phyloP scores from a whole-genome alignment of 2,797 vertebrate species.

The Sebastes hopkinsi region DNA sequence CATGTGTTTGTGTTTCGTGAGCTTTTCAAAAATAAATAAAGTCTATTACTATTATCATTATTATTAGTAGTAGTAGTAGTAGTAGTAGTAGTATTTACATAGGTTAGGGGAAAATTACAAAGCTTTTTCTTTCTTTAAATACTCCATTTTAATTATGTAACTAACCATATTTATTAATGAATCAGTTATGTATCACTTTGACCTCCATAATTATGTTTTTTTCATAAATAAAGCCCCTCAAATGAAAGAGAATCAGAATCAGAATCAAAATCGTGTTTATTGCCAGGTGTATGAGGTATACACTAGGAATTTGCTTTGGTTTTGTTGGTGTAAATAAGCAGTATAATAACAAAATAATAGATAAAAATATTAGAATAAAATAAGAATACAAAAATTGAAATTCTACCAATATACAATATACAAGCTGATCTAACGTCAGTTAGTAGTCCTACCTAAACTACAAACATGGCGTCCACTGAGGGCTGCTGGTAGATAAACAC shows the following conservation, averaged over 20 bases:
- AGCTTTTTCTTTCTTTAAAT: neutral
- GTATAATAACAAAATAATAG: no score
- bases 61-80: neutral
- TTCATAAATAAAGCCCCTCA: neutral
- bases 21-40: no score
- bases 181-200: neutral
- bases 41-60: no score
- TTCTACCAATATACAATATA: no score
- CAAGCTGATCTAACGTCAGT: neutral
- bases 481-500: neutral
- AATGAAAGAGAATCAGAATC: no score
- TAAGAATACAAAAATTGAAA: no score
- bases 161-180: neutral
- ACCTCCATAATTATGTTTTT: neutral
- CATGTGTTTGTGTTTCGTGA: no score
- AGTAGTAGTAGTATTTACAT: neutral
- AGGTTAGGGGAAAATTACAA: neutral
- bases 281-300: no score
- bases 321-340: no score
- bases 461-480: slow-evolving; percentile 12
- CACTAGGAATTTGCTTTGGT: no score
- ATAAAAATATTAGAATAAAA: no score
- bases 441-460: slow-evolving; percentile 18
- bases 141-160: neutral
- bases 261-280: no score